Evolutionary conservation across 2,888 invertebrate genomes (phyloP), one percentile per base, ranked within the genome.

Genomic region (Pseudanteris insignis): DNA sequence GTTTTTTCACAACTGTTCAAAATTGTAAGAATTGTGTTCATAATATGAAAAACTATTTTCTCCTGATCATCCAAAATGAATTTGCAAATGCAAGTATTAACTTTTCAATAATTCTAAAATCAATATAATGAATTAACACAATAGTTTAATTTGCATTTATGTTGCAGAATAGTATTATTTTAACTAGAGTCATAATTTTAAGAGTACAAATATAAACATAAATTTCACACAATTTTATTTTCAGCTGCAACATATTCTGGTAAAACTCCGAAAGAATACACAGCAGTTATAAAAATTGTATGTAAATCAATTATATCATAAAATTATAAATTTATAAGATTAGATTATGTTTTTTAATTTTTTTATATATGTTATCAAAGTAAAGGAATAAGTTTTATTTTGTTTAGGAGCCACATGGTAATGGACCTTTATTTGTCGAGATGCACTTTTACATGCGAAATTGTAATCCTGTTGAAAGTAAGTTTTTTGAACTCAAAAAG

Each of bases 371-470:
- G n/a, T n/a, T n/a, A n/a, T n/a, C n/a, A n/a, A n/a, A n/a, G n/a
- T n/a, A n/a, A n/a, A n/a, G n/a, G n/a, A n/a, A n/a, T n/a, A n/a
- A 33, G 2, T 34, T 12, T 28, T 26, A 10, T 25, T 25, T 33
- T 36, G 21, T 5, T 77, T 81, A 92, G 91, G 96, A 96, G 82
- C 96, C 96, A 6, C 89, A 89, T 78, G 88, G 85, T 58, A 96
- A 96, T 85, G 96, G 96, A 0, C 96, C 97, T 0, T 81, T 98
- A 1, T 98, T 94, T 83, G 92, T 93, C 36, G 96, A 97, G 82
- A 90, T 91, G 83, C 89, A 94, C 81, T 95, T 95, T 79, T 97
- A 92, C 74, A 86, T 89, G 79, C 85, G 89, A 67, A 88, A 89
- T 80, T 88, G 87, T 0, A 90, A 88, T 72, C 80, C 84, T 67